These are phyloP conservation scores for Trachelus troglodyta DNA, from an alignment of 2,888 invertebrate genomes.

Conservation along the genomic window DNA sequence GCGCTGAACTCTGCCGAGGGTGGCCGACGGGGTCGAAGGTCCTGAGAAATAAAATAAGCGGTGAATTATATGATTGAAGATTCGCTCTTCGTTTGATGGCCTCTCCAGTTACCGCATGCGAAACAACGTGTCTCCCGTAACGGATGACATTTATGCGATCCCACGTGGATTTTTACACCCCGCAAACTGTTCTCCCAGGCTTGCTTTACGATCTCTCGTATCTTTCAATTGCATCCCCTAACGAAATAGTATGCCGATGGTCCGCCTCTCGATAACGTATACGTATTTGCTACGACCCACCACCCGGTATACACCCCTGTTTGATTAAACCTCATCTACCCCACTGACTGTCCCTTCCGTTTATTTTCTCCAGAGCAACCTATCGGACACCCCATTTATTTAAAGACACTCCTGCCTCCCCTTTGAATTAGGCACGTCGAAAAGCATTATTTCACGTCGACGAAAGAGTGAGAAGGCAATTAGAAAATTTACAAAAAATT, in stretches of 20 bases:
- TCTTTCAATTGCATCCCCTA: slow-evolving; percentile 51
- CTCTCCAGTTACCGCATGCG: slow-evolving; percentile 4
- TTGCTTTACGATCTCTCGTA: slow-evolving; percentile 40
- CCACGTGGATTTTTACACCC: slow-evolving; percentile 40
- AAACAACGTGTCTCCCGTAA: slow-evolving; percentile 12
- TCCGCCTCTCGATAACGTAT: slow-evolving; percentile 40
- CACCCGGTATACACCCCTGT: slow-evolving; percentile 29
- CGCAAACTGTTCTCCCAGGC: slow-evolving; percentile 31
- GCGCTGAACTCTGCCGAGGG: neutral
- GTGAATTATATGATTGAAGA: slow-evolving; percentile 31
- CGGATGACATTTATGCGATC: slow-evolving; percentile 26
- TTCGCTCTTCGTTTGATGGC: slow-evolving; percentile 17
- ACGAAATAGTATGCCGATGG: slow-evolving; percentile 44
- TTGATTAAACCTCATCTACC: slow-evolving; percentile 42
- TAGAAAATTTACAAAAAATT: neutral
- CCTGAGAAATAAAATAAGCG: slow-evolving; percentile 15
- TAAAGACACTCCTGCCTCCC: neutral
- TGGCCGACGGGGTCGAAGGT: neutral
- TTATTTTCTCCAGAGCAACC: neutral
- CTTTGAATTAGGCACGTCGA: neutral
- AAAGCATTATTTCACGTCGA: neutral
- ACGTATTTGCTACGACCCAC: slow-evolving; percentile 25
- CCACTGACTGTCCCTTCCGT: neutral
- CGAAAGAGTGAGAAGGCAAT: neutral
- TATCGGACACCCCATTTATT: neutral